phyloP scores from a whole-genome alignment of 2,888 invertebrate species.

The Hipparchia semele region DNA sequence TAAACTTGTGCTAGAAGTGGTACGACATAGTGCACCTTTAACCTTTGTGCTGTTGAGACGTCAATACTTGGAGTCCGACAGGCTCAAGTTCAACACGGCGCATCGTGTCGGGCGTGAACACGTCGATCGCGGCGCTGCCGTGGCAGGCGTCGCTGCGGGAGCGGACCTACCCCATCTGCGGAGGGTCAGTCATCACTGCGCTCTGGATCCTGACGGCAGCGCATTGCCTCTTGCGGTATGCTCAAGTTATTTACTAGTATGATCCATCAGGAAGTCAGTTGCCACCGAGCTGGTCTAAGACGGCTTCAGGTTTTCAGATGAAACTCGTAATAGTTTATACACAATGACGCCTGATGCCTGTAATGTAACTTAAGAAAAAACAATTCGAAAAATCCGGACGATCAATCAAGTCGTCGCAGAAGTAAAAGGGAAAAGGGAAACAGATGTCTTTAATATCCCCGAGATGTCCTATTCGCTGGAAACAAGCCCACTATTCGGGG shows the following conservation, averaged over 20 bases:
- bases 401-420: slow-evolving; percentile 33
- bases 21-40: too few relatives aligned
- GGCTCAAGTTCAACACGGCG: slow-evolving; percentile 65
- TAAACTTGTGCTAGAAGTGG: too few relatives aligned
- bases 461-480: slow-evolving; percentile 43
- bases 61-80: slow-evolving; percentile 17
- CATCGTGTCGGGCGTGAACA: slow-evolving; percentile 78
- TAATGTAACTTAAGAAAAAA: slow-evolving; percentile 2
- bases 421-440: slow-evolving; percentile 35
- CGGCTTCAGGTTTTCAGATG: too few relatives aligned
- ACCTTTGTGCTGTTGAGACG: too few relatives aligned
- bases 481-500: slow-evolving; percentile 47
- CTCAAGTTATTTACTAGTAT: too few relatives aligned
- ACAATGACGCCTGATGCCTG: background rate
- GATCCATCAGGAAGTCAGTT: too few relatives aligned
- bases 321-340: too few relatives aligned
- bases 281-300: too few relatives aligned
- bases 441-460: slow-evolving; percentile 44
- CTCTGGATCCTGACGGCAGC: slow-evolving; percentile 78
- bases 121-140: slow-evolving; percentile 77
- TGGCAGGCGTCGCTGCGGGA: slow-evolving; percentile 80
- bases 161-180: slow-evolving; percentile 77
- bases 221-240: slow-evolving; percentile 71
- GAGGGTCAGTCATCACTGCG: slow-evolving; percentile 76
- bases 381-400: background rate